A percentile compares a stretch with the other conserved stretches of the same genome.
phyloP scores from a whole-genome alignment of 2,797 vertebrate species.

The Gymnoscopelus microlampas region DNA sequence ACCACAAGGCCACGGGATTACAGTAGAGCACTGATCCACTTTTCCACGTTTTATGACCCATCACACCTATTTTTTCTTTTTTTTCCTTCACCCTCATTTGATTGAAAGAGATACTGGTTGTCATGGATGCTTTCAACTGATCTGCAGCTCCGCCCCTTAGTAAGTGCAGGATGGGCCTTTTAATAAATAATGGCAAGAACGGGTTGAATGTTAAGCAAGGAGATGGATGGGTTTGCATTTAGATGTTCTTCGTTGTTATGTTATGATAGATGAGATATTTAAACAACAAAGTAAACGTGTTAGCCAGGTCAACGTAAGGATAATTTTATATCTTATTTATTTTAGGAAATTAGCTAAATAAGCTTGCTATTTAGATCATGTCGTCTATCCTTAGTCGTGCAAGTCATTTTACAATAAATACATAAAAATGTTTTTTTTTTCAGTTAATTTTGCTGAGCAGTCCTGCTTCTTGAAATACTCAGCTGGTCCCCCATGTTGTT shows the following conservation, averaged over 20 bases:
- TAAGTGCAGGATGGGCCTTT: slow-evolving; percentile 33
- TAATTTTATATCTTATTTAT: neutral
- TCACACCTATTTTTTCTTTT: slow-evolving; percentile 35
- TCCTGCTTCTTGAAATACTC: slow-evolving; percentile 14
- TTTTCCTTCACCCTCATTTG: slow-evolving; percentile 15
- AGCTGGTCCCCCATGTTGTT: slow-evolving; percentile 11
- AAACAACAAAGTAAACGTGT: neutral
- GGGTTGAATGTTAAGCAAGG: slow-evolving; percentile 55
- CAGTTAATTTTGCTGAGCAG: neutral
- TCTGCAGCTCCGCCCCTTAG: slow-evolving; percentile 46
- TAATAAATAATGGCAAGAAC: slow-evolving; percentile 23
- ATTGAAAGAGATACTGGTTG: slow-evolving; percentile 63
- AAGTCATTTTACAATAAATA: neutral
- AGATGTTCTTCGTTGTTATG: slow-evolving; percentile 8
- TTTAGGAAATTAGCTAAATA: too few species aligned
- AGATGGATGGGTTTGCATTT: slow-evolving; percentile 26
- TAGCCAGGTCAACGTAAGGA: neutral
- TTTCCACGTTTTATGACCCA: slow-evolving; percentile 63
- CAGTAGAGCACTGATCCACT: slow-evolving; percentile 51
- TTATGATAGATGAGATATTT: slow-evolving; percentile 23
- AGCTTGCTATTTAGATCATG: too few species aligned
- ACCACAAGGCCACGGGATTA: slow-evolving; percentile 68
- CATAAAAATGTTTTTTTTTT: neutral
- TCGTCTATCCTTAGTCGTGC: neutral
- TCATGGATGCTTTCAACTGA: slow-evolving; percentile 54